Conservation (phyloP, 2,888 invertebrate species). For the Dryocosmus kuriphilus region DNA sequence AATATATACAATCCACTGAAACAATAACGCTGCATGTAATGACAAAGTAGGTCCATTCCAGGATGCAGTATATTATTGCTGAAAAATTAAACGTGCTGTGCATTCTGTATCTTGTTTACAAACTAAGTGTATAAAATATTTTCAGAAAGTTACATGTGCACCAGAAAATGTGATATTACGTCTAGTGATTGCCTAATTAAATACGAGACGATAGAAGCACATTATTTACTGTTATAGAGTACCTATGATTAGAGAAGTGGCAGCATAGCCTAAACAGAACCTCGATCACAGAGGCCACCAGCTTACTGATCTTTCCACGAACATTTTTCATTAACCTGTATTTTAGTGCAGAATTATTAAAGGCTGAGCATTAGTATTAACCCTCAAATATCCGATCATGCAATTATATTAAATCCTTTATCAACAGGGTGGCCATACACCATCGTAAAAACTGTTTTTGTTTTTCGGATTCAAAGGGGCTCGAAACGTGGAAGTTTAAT, state of each 20-base stretch:
- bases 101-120: neutral
- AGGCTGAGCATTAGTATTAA: slow-evolving; percentile 57
- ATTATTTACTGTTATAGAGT: slow-evolving; percentile 75
- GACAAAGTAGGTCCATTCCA: slow-evolving; percentile 40
- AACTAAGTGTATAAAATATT: neutral
- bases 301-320: slow-evolving; percentile 84
- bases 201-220: slow-evolving; percentile 58
- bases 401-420: neutral
- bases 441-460: too few relatives aligned
- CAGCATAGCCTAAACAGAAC: slow-evolving; percentile 86
- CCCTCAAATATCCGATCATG: slow-evolving; percentile 59
- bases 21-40: neutral
- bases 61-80: slow-evolving; percentile 45
- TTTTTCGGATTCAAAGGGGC: too few relatives aligned
- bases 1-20: too few relatives aligned
- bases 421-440: too few relatives aligned
- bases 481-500: too few relatives aligned
- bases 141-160: neutral
- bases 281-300: slow-evolving; percentile 85
- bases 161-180: neutral
- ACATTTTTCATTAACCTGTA: slow-evolving; percentile 83
- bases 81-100: neutral
- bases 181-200: neutral
- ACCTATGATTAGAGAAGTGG: slow-evolving; percentile 84
- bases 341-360: slow-evolving; percentile 74